Evolutionary conservation across 2,797 vertebrate genomes (phyloP), one percentile per base, ranked within the genome.

Genomic region (Microtus agrestis): DNA sequence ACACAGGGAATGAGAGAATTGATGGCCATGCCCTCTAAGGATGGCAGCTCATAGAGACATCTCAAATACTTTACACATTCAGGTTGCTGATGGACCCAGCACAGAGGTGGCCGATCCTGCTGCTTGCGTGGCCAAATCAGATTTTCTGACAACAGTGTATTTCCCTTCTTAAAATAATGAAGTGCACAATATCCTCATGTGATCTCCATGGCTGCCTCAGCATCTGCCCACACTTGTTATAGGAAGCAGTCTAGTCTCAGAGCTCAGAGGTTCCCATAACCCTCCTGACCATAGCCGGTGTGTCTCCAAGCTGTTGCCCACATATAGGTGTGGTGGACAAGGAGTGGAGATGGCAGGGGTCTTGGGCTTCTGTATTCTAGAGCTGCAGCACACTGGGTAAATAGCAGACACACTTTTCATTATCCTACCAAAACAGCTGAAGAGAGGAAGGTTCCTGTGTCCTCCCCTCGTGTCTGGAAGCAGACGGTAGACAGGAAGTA

Each of bases 31-130:
- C 76, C 71, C 61, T 95, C 63, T 51, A 51, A 93, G 93, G 93
- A 76, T 78, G 78, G 61, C 86, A 79, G 77, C 94, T 91, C 78
- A 61, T 11, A 78, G 85, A 56, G 81, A 74, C 82, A 37, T 48
- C 92, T 85, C 85, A 91, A 78, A 87, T 93, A 43, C 14, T 79
- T 90, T 73, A 87, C 54, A 78, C 88, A 82, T 63, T 89, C 40
- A 69, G 77, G 54, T 77, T 29, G 73, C 48, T 90, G n/a, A 88
- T 54, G 82, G 69, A 85, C 79, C 17, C 54, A 25, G 61, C 65
- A 81, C 40, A 74, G 67, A 51, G 69, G 48, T 56, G 5, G 31
- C 76, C n/a, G 3, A 31, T 77, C 80, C 69, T 73, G 87, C 59
- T 63, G 87, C 85, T 43, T 71, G 80, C 43, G 2, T 19, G 40